Conservation (phyloP, 2,797 vertebrate species). For the Anguilla pacifica region DNA sequence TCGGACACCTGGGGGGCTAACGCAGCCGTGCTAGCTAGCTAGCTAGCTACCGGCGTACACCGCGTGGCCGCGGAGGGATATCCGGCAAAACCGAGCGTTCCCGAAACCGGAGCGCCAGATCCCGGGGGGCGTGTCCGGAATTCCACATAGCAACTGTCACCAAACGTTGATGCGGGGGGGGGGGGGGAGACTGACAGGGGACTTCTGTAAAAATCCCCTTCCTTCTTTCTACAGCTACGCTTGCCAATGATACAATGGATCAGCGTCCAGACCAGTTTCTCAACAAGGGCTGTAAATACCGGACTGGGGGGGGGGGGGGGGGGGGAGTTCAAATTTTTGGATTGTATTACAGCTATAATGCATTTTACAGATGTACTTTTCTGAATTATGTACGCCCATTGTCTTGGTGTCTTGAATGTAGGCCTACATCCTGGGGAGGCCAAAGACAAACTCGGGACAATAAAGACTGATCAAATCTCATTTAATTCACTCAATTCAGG, state of each 20-base stretch:
- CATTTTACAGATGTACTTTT: not conserved
- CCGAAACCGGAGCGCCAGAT: not conserved
- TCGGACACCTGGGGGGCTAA: not conserved
- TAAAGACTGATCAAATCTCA: not conserved
- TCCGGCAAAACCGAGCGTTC: not conserved
- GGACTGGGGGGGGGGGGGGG: no score
- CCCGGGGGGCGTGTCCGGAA: not conserved
- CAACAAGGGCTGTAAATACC: not conserved
- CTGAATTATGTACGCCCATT: no score
- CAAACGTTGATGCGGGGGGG: not conserved
- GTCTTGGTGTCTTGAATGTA: not conserved
- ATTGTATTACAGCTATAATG: not conserved
- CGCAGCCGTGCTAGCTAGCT: no score
- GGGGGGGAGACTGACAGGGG: no score
- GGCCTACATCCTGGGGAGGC: not conserved
- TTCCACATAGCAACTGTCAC: not conserved
- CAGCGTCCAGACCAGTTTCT: not conserved
- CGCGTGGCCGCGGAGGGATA: no score
- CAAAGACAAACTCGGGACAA: not conserved
- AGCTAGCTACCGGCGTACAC: no score
- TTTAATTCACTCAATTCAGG: not conserved
- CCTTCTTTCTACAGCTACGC: not conserved
- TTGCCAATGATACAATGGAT: no score
- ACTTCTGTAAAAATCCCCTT: not conserved
- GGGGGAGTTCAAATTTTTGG: not conserved